Conservation (phyloP, 2,113 vertebrate species). For the Smithornis capensis region DNA sequence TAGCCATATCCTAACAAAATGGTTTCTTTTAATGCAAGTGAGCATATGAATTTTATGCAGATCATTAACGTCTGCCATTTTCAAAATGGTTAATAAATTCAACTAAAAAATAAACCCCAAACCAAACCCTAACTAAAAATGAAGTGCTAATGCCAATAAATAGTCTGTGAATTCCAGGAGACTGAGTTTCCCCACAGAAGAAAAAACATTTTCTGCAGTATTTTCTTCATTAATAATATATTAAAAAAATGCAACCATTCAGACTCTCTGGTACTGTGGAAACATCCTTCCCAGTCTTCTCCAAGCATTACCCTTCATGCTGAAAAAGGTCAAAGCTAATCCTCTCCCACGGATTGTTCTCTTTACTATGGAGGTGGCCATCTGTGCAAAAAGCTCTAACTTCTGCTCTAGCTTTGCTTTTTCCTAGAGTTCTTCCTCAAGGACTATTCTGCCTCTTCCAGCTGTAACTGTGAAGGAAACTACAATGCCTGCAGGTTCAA, state of each 20-base stretch:
- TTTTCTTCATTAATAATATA: neutral
- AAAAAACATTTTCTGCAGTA: neutral
- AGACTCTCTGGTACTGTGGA: neutral
- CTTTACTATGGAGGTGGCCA: slow-evolving; percentile 60
- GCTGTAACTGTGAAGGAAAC: slow-evolving; percentile 19
- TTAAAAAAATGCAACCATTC: neutral
- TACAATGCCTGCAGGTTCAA: slow-evolving; percentile 35
- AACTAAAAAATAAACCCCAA: neutral
- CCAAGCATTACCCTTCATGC: neutral
- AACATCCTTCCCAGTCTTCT: neutral
- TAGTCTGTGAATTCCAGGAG: neutral
- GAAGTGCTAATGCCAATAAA: neutral
- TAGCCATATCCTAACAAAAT: neutral
- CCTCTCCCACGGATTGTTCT: slow-evolving; percentile 58
- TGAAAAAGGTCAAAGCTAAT: slow-evolving; percentile 63
- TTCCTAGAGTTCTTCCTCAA: slow-evolving; percentile 43
- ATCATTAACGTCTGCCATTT: neutral
- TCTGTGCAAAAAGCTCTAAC: slow-evolving; percentile 57
- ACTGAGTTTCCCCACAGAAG: neutral
- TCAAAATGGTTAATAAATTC: neutral
- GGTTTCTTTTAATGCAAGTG: neutral
- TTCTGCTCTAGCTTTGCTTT: slow-evolving; percentile 30
- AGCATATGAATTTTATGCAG: neutral
- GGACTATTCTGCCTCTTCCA: slow-evolving; percentile 41
- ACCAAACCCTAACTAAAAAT: neutral